A percentile compares a stretch with the other conserved stretches of the same genome.
Evolutionary conservation across 2,797 vertebrate genomes (phyloP).

Genomic region (Eulemur coronatus): DNA sequence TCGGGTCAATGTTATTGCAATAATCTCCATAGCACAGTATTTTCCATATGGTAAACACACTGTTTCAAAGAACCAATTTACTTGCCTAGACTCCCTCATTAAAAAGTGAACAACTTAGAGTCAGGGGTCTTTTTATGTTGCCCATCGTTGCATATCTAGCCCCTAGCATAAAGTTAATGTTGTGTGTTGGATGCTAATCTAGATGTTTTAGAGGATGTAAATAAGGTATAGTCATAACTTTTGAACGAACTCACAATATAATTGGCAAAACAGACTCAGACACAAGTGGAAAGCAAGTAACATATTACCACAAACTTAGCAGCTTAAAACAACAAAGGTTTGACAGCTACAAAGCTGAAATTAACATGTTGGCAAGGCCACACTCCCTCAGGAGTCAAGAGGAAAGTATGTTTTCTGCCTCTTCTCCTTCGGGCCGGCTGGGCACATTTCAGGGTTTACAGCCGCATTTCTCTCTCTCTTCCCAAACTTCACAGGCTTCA

Average conservation of each 20-base stretch:
- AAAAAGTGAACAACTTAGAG: not conserved
- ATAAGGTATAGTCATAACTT: not conserved
- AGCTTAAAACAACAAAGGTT: not conserved
- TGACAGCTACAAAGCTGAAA: not conserved
- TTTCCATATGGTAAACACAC: not conserved
- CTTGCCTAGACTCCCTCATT: not conserved
- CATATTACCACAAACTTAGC: not conserved
- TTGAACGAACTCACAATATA: not conserved
- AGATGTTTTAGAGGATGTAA: not conserved
- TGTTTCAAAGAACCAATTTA: fast-evolving
- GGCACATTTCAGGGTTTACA: not conserved
- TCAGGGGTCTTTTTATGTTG: not conserved
- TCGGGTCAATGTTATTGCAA: too few relatives aligned
- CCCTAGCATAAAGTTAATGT: not conserved
- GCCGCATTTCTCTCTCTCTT: not conserved
- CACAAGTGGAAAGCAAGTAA: not conserved
- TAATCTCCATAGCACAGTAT: not conserved
- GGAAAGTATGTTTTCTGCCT: fast-evolving
- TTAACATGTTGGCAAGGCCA: too few relatives aligned
- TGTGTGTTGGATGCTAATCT: not conserved
- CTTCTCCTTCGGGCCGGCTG: fast-evolving
- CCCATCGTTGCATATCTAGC: not conserved
- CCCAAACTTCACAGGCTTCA: fast-evolving
- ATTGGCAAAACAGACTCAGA: not conserved
- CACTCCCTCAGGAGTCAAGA: fast-evolving